A percentile compares a stretch with the other conserved stretches of the same genome.
Evolutionary conservation across 2,113 vertebrate species (phyloP).

Genomic region (Butorides virescens): DNA sequence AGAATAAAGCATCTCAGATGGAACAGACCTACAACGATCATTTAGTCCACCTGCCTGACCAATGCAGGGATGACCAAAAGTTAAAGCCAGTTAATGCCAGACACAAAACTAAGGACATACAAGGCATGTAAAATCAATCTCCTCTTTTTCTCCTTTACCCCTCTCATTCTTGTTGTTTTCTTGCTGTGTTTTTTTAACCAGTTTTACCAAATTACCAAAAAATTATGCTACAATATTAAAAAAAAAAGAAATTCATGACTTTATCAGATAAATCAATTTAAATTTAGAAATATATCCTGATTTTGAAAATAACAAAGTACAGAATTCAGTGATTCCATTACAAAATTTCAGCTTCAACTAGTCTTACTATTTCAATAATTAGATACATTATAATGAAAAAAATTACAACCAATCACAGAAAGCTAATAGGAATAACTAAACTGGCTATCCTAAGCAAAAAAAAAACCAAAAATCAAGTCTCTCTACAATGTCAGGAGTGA

Average conservation of each 20-base stretch:
- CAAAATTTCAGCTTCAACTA: neutral
- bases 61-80: neutral
- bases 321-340: neutral
- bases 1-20: neutral
- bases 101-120: neutral
- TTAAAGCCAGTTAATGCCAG: neutral
- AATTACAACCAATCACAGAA: neutral
- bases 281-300: neutral
- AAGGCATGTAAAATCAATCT: neutral
- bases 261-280: neutral
- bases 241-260: neutral
- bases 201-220: neutral
- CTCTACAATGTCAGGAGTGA: neutral
- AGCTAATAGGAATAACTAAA: neutral
- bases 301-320: neutral
- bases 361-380: neutral
- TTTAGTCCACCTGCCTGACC: neutral
- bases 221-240: neutral
- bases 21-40: neutral
- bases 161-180: neutral
- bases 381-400: neutral
- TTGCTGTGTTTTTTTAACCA: neutral
- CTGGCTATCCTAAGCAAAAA: neutral
- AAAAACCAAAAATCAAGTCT: neutral
- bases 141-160: neutral